These are phyloP conservation scores for Azorinus chamasolen DNA, from an alignment of 2,888 invertebrate genomes.

Conservation along the genomic window DNA sequence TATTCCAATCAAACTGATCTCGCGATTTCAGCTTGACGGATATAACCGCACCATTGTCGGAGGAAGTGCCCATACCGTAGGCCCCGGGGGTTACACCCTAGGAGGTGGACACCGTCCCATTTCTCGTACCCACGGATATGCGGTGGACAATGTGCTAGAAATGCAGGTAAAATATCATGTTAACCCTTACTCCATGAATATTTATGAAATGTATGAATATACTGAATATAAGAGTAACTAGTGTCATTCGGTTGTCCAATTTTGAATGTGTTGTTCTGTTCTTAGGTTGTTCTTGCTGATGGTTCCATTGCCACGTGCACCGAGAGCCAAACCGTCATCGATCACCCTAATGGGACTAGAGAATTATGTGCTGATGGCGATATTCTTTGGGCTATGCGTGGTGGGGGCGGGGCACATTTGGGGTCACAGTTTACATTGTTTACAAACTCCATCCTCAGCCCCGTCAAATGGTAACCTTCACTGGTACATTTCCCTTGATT, in stretches of 20 bases:
- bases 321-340: conserved; percentile 15
- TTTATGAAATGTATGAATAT: background rate
- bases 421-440: conserved; percentile 49
- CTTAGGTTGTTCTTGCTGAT: conserved; percentile 54
- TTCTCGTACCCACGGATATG: conserved; percentile 67
- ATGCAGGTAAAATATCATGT: conserved; percentile 64
- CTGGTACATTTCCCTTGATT: conserved; percentile 13
- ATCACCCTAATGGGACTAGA: conserved; percentile 8
- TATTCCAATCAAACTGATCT: no score
- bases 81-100: conserved; percentile 75
- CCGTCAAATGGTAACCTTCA: conserved; percentile 26
- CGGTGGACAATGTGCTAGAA: conserved; percentile 72
- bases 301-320: conserved; percentile 54
- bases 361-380: conserved; percentile 29
- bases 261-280: no score
- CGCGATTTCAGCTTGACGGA: conserved; percentile 67
- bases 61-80: conserved; percentile 74
- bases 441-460: conserved; percentile 57
- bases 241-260: no score
- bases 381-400: conserved; percentile 69
- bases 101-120: conserved; percentile 79
- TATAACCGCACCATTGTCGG: conserved; percentile 72
- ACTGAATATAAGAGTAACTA: no score
- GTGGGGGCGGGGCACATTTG: conserved; percentile 67
- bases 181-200: background rate